Base-by-base conservation (phyloP, 2,888 invertebrate genomes). In the Achlya flavicornis region DNA sequence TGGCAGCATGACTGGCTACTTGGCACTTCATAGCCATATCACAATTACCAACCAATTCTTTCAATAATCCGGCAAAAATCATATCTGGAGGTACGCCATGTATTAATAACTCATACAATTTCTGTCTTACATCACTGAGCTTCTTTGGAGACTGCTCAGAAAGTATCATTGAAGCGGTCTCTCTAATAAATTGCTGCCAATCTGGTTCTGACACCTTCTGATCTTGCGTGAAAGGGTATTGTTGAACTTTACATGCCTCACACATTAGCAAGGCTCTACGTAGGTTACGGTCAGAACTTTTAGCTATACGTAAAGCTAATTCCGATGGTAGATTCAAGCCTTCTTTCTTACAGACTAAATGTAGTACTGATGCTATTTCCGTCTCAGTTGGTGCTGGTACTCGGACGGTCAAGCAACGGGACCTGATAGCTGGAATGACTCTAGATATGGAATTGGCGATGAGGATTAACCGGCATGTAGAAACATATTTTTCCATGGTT, bases 401-500 rank as follows among this genome's bases (percentile, higher is more conserved):
- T 75, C 99, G 94, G 48, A 99, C 95, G 19, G 97, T 97, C 53
- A 99, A 95, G 88, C 99, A 99, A 85, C 99, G 95, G 66, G 99
- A 98, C 69, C 97, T 95, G 73, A 99, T 98, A 5, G 99, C 99
- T n/a, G 99, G 98, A 77, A 99, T 98, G 0, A 99, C 98, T 79
- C 98, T 96, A 5, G 99, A 99, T 43, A 98, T 98, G 0, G 99
- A 98, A 83, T 98, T 98, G 1, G 98, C 98, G 77, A 98, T 98
- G 0, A 99, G 94, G 77, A 99, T 98, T 5, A 99, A 94, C 16
- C 99, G 96, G 86, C 99, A 99, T 3, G 98, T 98, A 16, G 97
- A 94, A 64, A 98, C 97, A 89, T 99, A 99, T 86, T 99, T 99
- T 89, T 99, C 99, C 99, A 99, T 99, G 0, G 99, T 99, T 59